These are phyloP conservation scores for Sparidentex hasta DNA, from an alignment of 2,797 vertebrate species.

Conservation along the genomic window DNA sequence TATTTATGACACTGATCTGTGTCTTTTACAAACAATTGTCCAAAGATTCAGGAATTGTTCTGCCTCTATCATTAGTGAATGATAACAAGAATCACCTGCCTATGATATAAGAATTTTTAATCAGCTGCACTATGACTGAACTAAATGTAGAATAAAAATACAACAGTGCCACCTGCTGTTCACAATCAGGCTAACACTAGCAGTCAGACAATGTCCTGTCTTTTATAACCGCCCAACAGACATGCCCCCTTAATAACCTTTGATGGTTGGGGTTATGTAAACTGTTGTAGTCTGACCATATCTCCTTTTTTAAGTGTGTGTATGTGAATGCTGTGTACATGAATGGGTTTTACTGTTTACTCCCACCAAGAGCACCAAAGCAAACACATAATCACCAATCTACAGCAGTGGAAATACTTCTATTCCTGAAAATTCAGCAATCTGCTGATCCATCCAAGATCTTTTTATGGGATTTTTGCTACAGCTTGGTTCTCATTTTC, in stretches of 20 bases:
- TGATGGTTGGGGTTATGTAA: not conserved
- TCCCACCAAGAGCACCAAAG: not conserved
- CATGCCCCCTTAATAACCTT: not conserved
- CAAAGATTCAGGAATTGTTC: not conserved
- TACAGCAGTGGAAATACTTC: not conserved
- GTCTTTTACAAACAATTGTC: not conserved
- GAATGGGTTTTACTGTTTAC: not conserved
- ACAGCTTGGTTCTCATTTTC: not conserved
- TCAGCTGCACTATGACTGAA: not conserved
- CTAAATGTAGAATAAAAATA: not conserved
- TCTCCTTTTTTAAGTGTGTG: not conserved
- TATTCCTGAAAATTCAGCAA: not conserved
- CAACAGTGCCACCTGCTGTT: conserved; percentile 83
- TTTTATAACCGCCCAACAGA: not conserved
- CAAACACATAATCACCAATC: not conserved
- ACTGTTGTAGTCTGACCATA: not conserved
- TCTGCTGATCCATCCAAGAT: not conserved
- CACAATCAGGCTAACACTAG: conserved; percentile 24
- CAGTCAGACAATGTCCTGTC: not conserved
- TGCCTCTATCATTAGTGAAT: not conserved
- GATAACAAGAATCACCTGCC: not conserved
- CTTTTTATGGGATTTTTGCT: accelerated
- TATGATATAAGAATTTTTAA: not conserved
- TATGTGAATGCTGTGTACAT: not conserved
- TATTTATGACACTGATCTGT: not conserved